A percentile compares a stretch with the other conserved stretches of the same genome.
These are phyloP conservation scores for Baryphthengus martii DNA, from an alignment of 2,113 vertebrate species.

Conservation along the genomic window DNA sequence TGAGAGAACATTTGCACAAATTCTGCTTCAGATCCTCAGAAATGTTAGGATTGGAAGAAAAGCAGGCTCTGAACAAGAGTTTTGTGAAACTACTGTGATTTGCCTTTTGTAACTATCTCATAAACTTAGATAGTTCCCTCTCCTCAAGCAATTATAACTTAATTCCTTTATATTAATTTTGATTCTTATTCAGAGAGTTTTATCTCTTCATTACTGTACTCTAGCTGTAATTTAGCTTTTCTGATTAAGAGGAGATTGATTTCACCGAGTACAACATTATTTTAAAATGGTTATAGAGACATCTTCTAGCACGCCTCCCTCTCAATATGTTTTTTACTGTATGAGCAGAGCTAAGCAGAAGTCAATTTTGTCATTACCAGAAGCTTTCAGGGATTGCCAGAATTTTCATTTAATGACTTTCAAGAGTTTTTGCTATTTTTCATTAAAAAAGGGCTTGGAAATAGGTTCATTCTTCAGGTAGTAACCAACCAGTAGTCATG, in stretches of 20 bases:
- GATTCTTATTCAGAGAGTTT: slow-evolving; percentile 6
- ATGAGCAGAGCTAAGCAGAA: neutral
- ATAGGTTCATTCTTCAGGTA: neutral
- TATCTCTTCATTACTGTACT: slow-evolving; percentile 29
- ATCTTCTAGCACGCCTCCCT: neutral
- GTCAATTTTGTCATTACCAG: neutral
- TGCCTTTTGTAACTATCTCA: neutral
- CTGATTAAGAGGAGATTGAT: slow-evolving; percentile 49
- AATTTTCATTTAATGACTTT: neutral
- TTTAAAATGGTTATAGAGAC: neutral
- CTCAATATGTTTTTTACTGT: neutral
- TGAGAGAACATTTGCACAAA: neutral
- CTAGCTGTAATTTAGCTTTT: slow-evolving; percentile 20
- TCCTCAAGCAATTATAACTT: slow-evolving; percentile 32
- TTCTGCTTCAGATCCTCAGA: neutral
- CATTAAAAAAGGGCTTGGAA: neutral
- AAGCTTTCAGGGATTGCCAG: neutral
- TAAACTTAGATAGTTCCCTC: slow-evolving; percentile 4
- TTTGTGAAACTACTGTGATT: neutral
- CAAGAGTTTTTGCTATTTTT: neutral
- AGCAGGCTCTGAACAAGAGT: neutral
- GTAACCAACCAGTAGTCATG: neutral
- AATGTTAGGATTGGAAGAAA: neutral
- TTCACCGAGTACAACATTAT: neutral
- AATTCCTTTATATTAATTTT: slow-evolving; percentile 59